Conservation (phyloP, 1,140 invertebrate genomes). For the Maconellicoccus hirsutus region DNA sequence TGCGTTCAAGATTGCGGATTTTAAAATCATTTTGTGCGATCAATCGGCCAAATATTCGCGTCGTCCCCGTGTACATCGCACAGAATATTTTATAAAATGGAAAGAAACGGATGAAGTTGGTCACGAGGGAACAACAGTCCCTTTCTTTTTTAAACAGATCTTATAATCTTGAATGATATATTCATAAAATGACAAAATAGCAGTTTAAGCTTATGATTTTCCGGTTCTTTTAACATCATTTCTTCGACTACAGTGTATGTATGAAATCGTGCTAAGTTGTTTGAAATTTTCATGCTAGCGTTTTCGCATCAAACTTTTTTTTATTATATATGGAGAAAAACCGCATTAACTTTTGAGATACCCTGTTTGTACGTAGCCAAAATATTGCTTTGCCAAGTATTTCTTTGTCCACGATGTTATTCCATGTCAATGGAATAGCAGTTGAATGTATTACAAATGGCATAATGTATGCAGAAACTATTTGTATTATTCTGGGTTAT, state of each 20-base stretch:
- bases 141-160: constrained; percentile 16
- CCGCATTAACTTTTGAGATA: neutral
- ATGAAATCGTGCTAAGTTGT: neutral
- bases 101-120: constrained; percentile 6
- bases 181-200: constrained; percentile 22
- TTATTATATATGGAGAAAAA: too few species aligned
- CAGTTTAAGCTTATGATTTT: constrained; percentile 18
- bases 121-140: constrained; percentile 15
- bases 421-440: neutral
- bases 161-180: constrained; percentile 15
- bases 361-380: neutral
- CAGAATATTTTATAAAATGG: neutral
- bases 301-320: too few species aligned
- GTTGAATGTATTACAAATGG: neutral
- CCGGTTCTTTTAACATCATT: constrained; percentile 13
- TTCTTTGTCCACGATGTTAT: neutral
- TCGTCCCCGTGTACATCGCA: too few species aligned
- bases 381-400: neutral
- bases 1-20: too few species aligned
- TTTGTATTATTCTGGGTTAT: neutral
- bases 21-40: too few species aligned
- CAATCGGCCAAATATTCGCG: too few species aligned
- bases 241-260: neutral
- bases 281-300: too few species aligned
- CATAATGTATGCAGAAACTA: constrained; percentile 1